These are phyloP conservation scores for Sceliomorpha sp. DNA, from an alignment of 2,888 invertebrate species.

Conservation along the genomic window DNA sequence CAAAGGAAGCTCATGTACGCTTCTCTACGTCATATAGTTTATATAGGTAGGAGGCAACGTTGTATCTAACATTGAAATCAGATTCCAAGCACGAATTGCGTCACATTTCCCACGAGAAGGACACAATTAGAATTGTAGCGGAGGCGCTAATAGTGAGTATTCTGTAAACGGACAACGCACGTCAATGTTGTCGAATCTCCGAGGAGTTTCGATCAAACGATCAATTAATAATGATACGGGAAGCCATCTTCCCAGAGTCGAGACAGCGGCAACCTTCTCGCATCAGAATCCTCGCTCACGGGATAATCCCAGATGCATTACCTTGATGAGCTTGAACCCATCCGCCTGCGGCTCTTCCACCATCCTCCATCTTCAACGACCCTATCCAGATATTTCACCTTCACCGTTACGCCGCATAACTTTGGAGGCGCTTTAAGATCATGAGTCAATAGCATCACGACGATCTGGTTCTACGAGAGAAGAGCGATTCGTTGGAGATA, in stretches of 20 bases:
- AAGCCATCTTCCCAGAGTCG: constrained; percentile 66
- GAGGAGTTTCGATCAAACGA: constrained; percentile 75
- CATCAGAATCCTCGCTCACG: constrained; percentile 68
- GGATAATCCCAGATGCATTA: constrained; percentile 79
- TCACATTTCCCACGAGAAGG: constrained; percentile 17
- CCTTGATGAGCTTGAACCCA: constrained; percentile 77
- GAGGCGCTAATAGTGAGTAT: constrained; percentile 23
- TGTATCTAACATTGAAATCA: constrained; percentile 7
- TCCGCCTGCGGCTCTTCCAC: constrained; percentile 43
- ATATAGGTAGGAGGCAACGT: too few species aligned
- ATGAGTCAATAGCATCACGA: constrained; percentile 54
- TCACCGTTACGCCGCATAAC: constrained; percentile 56
- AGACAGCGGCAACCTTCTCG: constrained; percentile 57
- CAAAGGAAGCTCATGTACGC: too few species aligned
- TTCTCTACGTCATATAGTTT: neutral
- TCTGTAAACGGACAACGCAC: constrained; percentile 53
- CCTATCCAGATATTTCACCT: constrained; percentile 54
- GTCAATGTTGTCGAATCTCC: constrained; percentile 63
- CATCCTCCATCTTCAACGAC: constrained; percentile 60
- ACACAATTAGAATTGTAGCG: constrained; percentile 31
- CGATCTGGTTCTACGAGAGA: constrained; percentile 12
- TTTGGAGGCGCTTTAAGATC: constrained; percentile 57
- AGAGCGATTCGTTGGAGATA: constrained; percentile 10
- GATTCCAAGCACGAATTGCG: constrained; percentile 10
- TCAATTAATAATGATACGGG: constrained; percentile 76